Evolutionary conservation across 2,888 invertebrate genomes (phyloP).

Genomic region (Fabriciana adippe): DNA sequence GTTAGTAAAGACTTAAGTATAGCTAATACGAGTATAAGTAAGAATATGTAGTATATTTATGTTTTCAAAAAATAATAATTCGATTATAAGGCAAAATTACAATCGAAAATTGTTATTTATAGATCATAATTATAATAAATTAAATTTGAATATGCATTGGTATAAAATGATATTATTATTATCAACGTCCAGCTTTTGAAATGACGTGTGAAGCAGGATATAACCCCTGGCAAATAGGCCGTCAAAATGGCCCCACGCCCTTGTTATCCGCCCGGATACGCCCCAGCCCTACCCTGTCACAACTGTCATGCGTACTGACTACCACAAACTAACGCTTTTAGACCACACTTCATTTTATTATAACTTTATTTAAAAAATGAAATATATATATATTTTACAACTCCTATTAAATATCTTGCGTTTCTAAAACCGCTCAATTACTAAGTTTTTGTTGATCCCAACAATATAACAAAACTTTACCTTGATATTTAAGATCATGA

Average conservation of each 20-base stretch:
- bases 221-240: conserved; percentile 38
- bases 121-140: not conserved
- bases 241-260: conserved; percentile 57
- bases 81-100: too few species aligned
- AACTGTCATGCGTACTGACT: conserved; percentile 55
- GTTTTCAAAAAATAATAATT: too few species aligned
- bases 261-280: conserved; percentile 49
- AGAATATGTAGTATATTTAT: too few species aligned
- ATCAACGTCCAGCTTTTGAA: conserved; percentile 11
- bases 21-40: too few species aligned
- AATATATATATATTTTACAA: too few species aligned
- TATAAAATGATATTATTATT: not conserved
- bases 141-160: not conserved
- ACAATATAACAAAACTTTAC: conserved; percentile 16
- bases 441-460: conserved; percentile 22
- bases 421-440: conserved; percentile 8
- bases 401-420: not conserved
- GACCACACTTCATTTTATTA: conserved; percentile 4
- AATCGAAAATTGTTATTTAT: too few species aligned
- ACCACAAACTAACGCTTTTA: conserved; percentile 26
- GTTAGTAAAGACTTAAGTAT: too few species aligned
- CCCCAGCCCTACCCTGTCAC: conserved; percentile 57
- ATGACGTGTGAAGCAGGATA: conserved; percentile 36
- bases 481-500: conserved; percentile 17
- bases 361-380: conserved; percentile 11